A percentile compares a stretch with the other conserved stretches of the same genome.
phyloP scores from a whole-genome alignment of 2,113 vertebrate genomes.

The Cheilinus undulatus region DNA sequence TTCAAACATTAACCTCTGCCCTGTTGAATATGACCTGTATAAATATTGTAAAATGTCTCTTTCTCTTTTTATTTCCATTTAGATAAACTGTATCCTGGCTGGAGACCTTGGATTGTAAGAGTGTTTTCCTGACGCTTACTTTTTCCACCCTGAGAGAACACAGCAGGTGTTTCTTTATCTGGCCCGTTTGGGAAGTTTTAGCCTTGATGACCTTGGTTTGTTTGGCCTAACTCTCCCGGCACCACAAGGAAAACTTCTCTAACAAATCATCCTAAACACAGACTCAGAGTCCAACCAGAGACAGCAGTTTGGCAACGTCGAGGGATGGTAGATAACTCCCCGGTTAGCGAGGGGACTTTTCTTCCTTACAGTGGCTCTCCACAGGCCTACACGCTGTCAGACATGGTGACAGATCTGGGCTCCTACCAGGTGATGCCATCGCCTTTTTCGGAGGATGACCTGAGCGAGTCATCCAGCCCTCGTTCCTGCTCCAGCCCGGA shows the following conservation, averaged over 20 bases:
- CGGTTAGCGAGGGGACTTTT: conserved; percentile 86
- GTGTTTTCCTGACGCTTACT: not conserved
- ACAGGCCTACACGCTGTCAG: conserved; percentile 79
- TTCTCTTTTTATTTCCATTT: conserved; percentile 32
- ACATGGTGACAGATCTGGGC: conserved; percentile 85
- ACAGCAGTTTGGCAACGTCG: conserved; percentile 52
- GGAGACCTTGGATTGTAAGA: conserved; percentile 55
- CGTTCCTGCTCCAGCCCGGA: conserved; percentile 94
- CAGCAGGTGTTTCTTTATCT: conserved; percentile 55
- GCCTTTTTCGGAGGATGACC: conserved; percentile 91
- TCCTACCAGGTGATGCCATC: conserved; percentile 91
- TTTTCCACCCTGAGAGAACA: conserved; percentile 32
- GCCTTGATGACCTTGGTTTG: conserved; percentile 43
- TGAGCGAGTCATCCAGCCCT: conserved; percentile 91
- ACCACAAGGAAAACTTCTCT: conserved; percentile 34
- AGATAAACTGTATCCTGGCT: conserved; percentile 38
- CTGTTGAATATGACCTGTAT: conserved; percentile 11
- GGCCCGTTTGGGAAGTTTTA: conserved; percentile 19
- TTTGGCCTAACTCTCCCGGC: conserved; percentile 48
- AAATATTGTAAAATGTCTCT: conserved; percentile 16
- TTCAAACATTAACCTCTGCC: not conserved
- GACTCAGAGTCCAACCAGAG: conserved; percentile 20
- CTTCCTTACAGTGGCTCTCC: conserved; percentile 79
- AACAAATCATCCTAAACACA: conserved; percentile 32
- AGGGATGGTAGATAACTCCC: conserved; percentile 94